Evolutionary conservation across 2,888 invertebrate genomes (phyloP), one percentile per base, ranked within the genome.

Genomic region (Osmoderma eremita): DNA sequence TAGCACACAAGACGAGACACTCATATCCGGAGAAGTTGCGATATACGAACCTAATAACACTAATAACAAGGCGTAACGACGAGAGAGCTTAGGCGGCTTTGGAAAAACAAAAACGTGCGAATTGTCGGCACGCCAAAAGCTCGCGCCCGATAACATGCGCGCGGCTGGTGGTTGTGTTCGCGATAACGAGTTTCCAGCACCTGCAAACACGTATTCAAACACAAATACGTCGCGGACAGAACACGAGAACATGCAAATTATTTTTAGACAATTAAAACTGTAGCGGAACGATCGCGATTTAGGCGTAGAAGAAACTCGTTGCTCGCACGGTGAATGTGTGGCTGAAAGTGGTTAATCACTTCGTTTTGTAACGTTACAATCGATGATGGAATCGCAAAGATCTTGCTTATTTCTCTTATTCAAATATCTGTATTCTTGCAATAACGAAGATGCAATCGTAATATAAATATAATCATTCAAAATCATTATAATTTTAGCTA

Each of bases 61-160:
- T n/a, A 22, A 51, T 24, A 30, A 12, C 30, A 15, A 30, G 30
- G 13, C 17, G 42, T 30, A 45, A 13, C 4, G 45, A 56, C n/a
- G 8, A 13, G 56, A 24, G 65, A 56, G 56, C 39, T 65, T 65
- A 58, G 45, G 8, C n/a, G 48, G 39, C 48, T 54, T 65, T 17
- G 22, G 49, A 39, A 58, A 49, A 49, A 65, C 39, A 67, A 64
- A 66, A 70, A 67, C 69, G 71, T 69, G 68, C 70, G 38, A 71
- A 67, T 69, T 68, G 48, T 30, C 41, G 45, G 5, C 8, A 17
- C 17, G 45, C 45, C 61, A 62, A 67, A 70, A 69, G 68, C 63
- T 71, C 54, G 65, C 69, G 70, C 69, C 67, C 67, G 68, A 70
- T 62, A 70, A 65, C 67, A 49, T 49, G 65, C 65, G 65, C 65